These are phyloP conservation scores for Ascaphus truei DNA, from an alignment of 2,113 vertebrate genomes.

Conservation along the genomic window DNA sequence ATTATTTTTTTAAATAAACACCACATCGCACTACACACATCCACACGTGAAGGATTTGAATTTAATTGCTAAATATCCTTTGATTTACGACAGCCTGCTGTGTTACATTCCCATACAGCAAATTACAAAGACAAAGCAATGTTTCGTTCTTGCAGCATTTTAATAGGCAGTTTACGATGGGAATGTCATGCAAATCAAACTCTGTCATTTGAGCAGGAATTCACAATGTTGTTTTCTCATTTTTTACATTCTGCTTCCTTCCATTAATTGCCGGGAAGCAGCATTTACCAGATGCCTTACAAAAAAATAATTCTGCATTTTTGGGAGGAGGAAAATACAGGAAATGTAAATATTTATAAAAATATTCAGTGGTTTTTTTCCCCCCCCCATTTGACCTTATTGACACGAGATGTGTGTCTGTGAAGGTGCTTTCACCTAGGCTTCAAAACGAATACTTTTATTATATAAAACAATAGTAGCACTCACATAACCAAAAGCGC, in stretches of 20 bases:
- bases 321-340: not conserved
- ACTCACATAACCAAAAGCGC: too few relatives aligned
- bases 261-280: constrained; percentile 27
- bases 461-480: too few relatives aligned
- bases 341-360: not conserved
- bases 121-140: constrained; percentile 4
- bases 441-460: too few relatives aligned
- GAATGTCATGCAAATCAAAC: constrained; percentile 29
- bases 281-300: constrained; percentile 26
- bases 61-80: constrained; percentile 25
- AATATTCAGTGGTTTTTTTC: constrained; percentile 18
- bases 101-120: constrained; percentile 23
- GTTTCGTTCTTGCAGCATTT: constrained; percentile 16
- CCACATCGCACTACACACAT: constrained; percentile 8
- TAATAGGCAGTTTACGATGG: constrained; percentile 9
- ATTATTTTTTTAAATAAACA: constrained; percentile 24
- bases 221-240: constrained; percentile 32
- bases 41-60: constrained; percentile 23
- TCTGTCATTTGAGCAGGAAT: constrained; percentile 14
- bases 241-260: constrained; percentile 32
- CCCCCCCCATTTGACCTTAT: not conserved
- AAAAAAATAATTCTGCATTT: constrained; percentile 7
- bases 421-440: too few relatives aligned
- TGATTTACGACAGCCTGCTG: constrained; percentile 21
- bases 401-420: too few relatives aligned